phyloP scores from a whole-genome alignment of 2,797 vertebrate genomes.

The Epinephelus coioides region DNA sequence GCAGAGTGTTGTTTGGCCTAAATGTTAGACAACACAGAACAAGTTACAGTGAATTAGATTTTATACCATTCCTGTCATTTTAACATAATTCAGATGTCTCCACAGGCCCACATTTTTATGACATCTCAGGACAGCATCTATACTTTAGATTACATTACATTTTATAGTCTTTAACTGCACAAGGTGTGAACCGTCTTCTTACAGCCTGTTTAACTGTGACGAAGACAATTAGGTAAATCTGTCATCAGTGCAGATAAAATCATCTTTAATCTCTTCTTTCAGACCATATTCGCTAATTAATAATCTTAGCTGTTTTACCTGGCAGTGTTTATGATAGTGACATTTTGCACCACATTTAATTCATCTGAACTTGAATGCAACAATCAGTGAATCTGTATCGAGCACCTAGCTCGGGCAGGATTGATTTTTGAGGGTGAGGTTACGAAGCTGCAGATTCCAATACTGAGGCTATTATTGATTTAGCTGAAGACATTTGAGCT shows the following conservation, averaged over 20 bases:
- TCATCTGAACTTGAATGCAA: background rate
- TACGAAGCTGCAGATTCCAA: background rate
- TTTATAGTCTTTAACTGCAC: background rate
- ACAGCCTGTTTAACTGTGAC: constrained; percentile 16
- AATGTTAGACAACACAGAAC: constrained; percentile 1
- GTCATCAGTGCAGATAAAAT: constrained; percentile 33
- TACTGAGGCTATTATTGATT: background rate
- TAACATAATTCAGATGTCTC: constrained; percentile 8
- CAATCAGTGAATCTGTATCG: background rate
- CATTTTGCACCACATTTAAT: background rate
- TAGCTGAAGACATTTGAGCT: background rate
- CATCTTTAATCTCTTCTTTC: constrained; percentile 32
- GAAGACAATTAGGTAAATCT: constrained; percentile 35
- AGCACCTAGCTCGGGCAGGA: background rate
- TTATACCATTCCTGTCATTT: background rate
- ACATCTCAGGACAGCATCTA: background rate
- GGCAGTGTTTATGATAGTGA: background rate
- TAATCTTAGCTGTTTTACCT: background rate
- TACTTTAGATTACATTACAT: constrained; percentile 4
- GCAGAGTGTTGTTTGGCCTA: background rate
- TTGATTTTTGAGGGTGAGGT: background rate
- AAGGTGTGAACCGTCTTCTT: background rate
- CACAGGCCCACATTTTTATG: background rate
- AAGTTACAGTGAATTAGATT: background rate
- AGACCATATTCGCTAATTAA: constrained; percentile 13